A percentile compares a stretch with the other conserved stretches of the same genome.
Conservation (phyloP, 2,888 invertebrate genomes). For the Tipula lateralis region DNA sequence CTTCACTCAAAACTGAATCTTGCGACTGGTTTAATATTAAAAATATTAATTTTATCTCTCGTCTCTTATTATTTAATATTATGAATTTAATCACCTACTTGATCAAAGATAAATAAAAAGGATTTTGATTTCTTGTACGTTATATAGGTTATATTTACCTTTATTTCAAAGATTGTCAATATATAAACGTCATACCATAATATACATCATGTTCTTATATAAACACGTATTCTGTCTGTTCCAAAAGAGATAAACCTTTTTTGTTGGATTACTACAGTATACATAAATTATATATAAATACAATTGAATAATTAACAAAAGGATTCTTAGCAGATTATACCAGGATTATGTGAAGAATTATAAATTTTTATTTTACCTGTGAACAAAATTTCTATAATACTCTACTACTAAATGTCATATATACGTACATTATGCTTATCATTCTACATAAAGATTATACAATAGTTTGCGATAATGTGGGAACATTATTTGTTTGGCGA, state of each 20-base stretch:
- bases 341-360: neutral
- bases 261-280: neutral
- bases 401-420: neutral
- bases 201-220: neutral
- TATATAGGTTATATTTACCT: no score
- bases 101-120: no score
- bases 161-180: no score
- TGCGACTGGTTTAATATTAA: no score
- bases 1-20: no score
- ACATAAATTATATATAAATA: neutral
- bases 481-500: neutral
- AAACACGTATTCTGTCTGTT: neutral
- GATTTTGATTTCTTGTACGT: no score
- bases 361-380: neutral
- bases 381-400: neutral
- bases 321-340: neutral
- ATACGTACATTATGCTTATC: neutral
- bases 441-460: no score
- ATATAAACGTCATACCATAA: neutral
- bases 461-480: no score
- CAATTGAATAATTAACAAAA: neutral
- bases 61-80: no score
- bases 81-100: no score
- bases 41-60: no score
- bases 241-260: neutral